Conservation (phyloP, 2,113 vertebrate species). For the Hippocampus barbouri region DNA sequence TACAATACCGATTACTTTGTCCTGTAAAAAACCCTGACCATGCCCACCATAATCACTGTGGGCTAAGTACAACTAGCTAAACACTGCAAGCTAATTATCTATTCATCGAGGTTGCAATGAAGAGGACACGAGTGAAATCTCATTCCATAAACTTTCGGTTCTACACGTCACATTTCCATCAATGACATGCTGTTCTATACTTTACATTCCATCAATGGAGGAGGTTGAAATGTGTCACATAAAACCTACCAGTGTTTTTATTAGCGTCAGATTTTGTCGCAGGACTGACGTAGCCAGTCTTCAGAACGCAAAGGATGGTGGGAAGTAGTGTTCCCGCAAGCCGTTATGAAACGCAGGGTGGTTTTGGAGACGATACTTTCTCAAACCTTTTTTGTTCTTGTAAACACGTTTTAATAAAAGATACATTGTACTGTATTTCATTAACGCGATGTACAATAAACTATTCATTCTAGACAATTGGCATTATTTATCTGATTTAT, state of each 20-base stretch:
- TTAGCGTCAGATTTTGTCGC: slow-evolving; percentile 44
- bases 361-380: neutral
- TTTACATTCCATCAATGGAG: neutral
- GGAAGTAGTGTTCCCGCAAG: neutral
- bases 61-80: neutral
- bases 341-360: neutral
- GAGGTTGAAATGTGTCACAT: neutral
- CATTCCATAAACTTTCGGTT: neutral
- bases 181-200: neutral
- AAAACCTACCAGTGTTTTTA: slow-evolving; percentile 50
- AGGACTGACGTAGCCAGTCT: slow-evolving; percentile 1
- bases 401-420: neutral
- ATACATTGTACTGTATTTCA: neutral
- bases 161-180: neutral
- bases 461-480: no score
- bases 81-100: neutral
- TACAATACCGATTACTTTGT: neutral
- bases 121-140: neutral
- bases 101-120: neutral
- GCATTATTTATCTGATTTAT: neutral
- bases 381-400: neutral
- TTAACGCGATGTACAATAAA: neutral
- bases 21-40: neutral
- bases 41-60: neutral
- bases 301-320: neutral